Base-by-base conservation (phyloP, 1,140 invertebrate genomes). In the Cotesia glomerata region DNA sequence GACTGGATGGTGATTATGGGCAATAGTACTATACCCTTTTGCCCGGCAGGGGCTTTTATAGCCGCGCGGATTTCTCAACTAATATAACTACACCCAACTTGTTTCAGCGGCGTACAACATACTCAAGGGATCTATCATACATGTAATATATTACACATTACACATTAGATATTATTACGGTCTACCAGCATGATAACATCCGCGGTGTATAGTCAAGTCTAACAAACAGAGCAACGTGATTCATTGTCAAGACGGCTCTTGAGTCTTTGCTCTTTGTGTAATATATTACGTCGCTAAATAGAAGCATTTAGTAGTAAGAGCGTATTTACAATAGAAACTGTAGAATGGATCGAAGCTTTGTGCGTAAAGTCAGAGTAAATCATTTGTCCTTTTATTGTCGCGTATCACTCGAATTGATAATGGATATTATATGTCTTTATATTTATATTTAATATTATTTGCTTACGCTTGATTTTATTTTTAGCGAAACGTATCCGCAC, bases 1-100 rank as follows among this genome's bases (percentile, higher is more conserved):
- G 74, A 69, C 64, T 75, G 59, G 49, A 72, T 51, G 26, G 65
- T 75, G 65, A 75, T 72, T 75, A 69, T 66, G 58, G 16, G 14
- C 59, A 63, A 72, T 62, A 68, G 69, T 69, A 65, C 52, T n/a
- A 65, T 69, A 65, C 52, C 18, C 59, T 63, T 64, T 67, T 74
- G 35, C 18, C 18, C 52, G 45, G 26, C 45, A 36, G 36, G 36
- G 45, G 72, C 69, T 70, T 70, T 70, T 62, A 62, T 70, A 70
- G 69, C 61, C 69, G 49, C 69, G 32, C 32, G 58, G 14, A 59
- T 69, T 59, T 69, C 39, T 11, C 39, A 45, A 8, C 18, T 11
- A 58, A 26, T 26, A 26, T 26, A 26, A 68, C 66, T 68, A 68
- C 36, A 68, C 5, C 5, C 1, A n/a, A 34, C 32, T 54, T 58